phyloP scores from a whole-genome alignment of 2,113 vertebrate species.

The Etheostoma cragini region DNA sequence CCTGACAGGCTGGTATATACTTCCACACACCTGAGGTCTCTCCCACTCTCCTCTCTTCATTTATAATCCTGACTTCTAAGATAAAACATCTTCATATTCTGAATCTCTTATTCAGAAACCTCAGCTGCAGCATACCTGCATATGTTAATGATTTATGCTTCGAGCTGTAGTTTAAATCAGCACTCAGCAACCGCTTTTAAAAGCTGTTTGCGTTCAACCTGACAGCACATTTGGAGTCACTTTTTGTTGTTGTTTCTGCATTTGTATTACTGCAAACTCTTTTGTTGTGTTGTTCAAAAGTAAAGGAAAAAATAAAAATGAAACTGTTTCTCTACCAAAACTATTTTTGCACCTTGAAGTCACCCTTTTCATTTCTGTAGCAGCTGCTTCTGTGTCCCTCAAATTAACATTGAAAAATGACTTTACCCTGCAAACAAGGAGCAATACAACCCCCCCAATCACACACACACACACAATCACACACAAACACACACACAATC shows the following conservation, averaged over 20 bases:
- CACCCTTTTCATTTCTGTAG: not conserved
- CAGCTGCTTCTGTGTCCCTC: not conserved
- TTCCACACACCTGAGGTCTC: slow-evolving; percentile 40
- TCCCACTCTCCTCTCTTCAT: slow-evolving; percentile 13
- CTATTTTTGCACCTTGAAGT: not conserved
- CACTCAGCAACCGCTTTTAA: slow-evolving; percentile 33
- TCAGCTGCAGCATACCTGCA: slow-evolving; percentile 24
- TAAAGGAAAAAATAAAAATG: not conserved
- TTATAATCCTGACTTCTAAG: slow-evolving; percentile 19
- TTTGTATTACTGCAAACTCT: slow-evolving; percentile 12
- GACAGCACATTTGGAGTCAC: slow-evolving; percentile 32
- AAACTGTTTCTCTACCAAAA: not conserved
- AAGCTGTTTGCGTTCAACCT: slow-evolving; percentile 13
- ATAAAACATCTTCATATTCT: not conserved
- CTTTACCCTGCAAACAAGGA: not conserved
- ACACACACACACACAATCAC: not conserved
- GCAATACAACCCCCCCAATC: not conserved
- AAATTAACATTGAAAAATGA: slow-evolving; percentile 17
- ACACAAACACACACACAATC: not conserved
- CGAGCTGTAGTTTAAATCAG: slow-evolving; percentile 16
- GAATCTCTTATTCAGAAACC: slow-evolving; percentile 24
- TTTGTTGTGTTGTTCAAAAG: not conserved
- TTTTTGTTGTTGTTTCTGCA: slow-evolving; percentile 3
- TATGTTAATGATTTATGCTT: slow-evolving; percentile 55
- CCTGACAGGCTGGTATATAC: slow-evolving; percentile 22